Evolutionary conservation across 2,888 invertebrate species (phyloP).

Genomic region (Acrocera orbiculus): DNA sequence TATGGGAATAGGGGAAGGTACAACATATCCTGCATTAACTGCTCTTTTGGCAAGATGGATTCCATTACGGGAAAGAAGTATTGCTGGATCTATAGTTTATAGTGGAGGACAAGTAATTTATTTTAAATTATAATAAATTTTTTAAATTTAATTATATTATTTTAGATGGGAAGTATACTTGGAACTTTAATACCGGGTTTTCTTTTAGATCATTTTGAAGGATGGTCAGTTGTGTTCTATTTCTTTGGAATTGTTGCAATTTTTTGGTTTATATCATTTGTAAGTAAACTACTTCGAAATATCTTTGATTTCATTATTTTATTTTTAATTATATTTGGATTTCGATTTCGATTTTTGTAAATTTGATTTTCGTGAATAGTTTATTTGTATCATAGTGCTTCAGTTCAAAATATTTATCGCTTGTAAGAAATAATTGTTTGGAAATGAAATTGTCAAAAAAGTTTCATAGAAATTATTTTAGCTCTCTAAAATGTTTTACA

Average conservation of each 20-base stretch:
- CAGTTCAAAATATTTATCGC: no score
- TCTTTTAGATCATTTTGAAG: conserved; percentile 43
- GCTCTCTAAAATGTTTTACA: no score
- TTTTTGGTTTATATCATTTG: conserved; percentile 54
- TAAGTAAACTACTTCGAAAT: no score
- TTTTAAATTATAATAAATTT: neutral
- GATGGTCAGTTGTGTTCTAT: conserved; percentile 66
- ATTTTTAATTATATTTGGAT: no score
- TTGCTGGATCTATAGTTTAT: conserved; percentile 61
- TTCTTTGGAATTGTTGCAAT: conserved; percentile 59
- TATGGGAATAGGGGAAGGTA: conserved; percentile 74
- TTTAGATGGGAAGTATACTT: conserved; percentile 35
- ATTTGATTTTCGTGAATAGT: no score
- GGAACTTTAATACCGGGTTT: conserved; percentile 49
- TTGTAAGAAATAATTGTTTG: no score
- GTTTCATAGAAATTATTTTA: no score
- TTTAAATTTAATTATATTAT: neutral
- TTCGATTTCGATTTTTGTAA: no score
- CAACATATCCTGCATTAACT: conserved; percentile 69
- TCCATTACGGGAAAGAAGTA: conserved; percentile 56
- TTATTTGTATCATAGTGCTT: no score
- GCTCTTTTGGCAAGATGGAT: conserved; percentile 68
- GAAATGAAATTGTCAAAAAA: no score
- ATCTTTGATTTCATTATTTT: no score
- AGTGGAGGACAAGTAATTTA: conserved; percentile 62